phyloP scores from a whole-genome alignment of 2,888 invertebrate species.

The Mystacides longicornis region DNA sequence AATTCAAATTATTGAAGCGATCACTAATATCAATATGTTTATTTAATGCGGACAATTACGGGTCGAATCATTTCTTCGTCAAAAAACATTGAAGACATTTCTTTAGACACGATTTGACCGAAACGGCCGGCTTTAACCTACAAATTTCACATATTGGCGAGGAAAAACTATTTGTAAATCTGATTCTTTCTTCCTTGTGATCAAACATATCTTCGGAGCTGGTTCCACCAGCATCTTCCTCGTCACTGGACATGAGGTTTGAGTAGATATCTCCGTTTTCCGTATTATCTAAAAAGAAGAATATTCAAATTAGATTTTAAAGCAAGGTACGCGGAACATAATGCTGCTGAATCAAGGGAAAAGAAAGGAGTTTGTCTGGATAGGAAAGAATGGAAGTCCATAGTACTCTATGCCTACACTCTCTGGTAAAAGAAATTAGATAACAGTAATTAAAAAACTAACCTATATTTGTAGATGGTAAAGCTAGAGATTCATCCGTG shows the following conservation, averaged over 20 bases:
- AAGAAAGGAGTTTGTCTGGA: too few species aligned
- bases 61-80: not conserved
- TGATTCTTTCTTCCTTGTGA: not conserved
- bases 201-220: constrained; percentile 2
- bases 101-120: not conserved
- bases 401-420: too few species aligned
- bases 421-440: too few species aligned
- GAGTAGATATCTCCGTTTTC: not conserved
- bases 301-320: too few species aligned
- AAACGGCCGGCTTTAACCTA: constrained; percentile 7
- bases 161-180: not conserved
- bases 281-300: not conserved
- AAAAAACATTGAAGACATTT: constrained; percentile 14
- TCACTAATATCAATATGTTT: too few species aligned
- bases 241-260: not conserved
- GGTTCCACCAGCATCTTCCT: constrained; percentile 6
- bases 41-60: too few species aligned
- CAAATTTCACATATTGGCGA: constrained; percentile 9
- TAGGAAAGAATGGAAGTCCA: too few species aligned
- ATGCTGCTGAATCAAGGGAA: too few species aligned
- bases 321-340: too few species aligned
- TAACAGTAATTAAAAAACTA: too few species aligned
- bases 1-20: too few species aligned
- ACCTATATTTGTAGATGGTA: not conserved
- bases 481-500: not conserved